phyloP scores from a whole-genome alignment of 2,888 invertebrate species.

The Elmis aenea region DNA sequence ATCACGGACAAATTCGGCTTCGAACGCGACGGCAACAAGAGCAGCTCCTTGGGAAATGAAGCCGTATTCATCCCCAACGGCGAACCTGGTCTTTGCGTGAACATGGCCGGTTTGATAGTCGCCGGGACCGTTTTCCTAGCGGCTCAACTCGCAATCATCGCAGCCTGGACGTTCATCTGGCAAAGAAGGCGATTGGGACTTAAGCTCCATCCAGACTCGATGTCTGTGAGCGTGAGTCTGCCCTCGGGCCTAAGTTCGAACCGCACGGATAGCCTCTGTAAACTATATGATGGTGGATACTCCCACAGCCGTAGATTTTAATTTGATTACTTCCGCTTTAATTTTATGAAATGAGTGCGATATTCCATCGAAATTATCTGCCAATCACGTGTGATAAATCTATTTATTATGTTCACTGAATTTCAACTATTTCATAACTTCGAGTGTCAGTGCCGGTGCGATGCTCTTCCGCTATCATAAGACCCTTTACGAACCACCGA shows the following conservation, averaged over 20 bases:
- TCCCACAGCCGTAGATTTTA: constrained; percentile 59
- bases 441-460: too few species aligned
- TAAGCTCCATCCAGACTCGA: constrained; percentile 58
- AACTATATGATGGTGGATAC: constrained; percentile 83
- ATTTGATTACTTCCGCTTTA: constrained; percentile 3
- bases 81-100: constrained; percentile 62
- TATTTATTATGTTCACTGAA: too few species aligned
- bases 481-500: constrained; percentile 9
- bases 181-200: constrained; percentile 61
- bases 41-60: constrained; percentile 59
- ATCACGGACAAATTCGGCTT: constrained; percentile 91
- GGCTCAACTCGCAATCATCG: constrained; percentile 80
- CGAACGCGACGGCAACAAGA: constrained; percentile 59
- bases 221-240: constrained; percentile 55
- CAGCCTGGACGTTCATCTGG: constrained; percentile 86
- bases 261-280: constrained; percentile 73
- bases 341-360: constrained; percentile 8
- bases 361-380: constrained; percentile 14
- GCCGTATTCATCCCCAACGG: constrained; percentile 66
- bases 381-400: constrained; percentile 23
- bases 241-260: constrained; percentile 57
- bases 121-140: constrained; percentile 82
- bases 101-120: constrained; percentile 75
- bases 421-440: too few species aligned
- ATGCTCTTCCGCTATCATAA: too few species aligned